Evolutionary conservation across 2,888 invertebrate genomes (phyloP), one percentile per base, ranked within the genome.

Genomic region (Eumerus sabulonum): DNA sequence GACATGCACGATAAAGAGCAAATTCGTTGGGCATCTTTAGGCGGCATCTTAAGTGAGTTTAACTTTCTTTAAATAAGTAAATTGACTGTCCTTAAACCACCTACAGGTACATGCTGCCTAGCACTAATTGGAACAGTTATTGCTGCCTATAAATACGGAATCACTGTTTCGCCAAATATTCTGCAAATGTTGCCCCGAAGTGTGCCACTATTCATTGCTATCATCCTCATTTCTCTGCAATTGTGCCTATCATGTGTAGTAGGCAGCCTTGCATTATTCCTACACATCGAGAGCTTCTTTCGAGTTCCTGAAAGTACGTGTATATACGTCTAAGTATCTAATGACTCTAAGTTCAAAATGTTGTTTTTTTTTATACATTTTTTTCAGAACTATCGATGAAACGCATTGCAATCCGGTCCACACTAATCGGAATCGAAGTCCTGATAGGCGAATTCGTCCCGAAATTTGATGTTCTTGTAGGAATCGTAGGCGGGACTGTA

Each of bases 391-490:
- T 97, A 85, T 93, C 93, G 82, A 90, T 92, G 86, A 92, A 92
- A 85, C 91, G 97, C 40, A 93, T 94, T 81, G 87, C 93, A 0
- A 86, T 95, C 19, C 91, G 97, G 53, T 94, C 95, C 0, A 87
- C 91, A 0, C 89, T 96, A 12, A 91, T 95, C 11, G 90, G 92
- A 0, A 82, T 94, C 1, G 94, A 94, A 0, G 92, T 97, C 5
- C 91, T 95, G 35, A 90, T 96, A 1, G 96, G 94, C 0, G 95
- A 96, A 88, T 91, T 94, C 0, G 93, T 97, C 0, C 96, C 97
- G 0, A 91, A 94, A 82, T 96, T 97, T 85, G 96, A 96, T 84
- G 90, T 96, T 16, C 94, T 97, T 11, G 94, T 97, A 93, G 93
- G 95, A 1, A 89, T 97, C 0, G 92, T 97, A 9, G 97, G 97